Evolutionary conservation across 2,797 vertebrate genomes (phyloP).

Genomic region (Onychomys leucogaster): DNA sequence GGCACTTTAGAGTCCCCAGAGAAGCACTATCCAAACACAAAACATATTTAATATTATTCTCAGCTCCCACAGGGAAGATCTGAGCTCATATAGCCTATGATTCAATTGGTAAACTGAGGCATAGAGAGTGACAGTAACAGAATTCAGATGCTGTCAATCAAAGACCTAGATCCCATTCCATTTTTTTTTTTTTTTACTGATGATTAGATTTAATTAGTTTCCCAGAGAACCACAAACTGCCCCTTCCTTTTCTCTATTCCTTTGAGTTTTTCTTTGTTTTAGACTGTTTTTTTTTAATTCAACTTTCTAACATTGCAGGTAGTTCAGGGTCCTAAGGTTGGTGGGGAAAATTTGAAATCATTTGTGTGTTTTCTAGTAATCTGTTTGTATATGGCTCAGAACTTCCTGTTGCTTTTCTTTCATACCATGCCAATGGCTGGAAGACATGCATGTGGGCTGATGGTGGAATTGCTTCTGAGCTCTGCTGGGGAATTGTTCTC

Average conservation of each 20-base stretch:
- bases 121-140: not conserved
- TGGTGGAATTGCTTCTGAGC: constrained; percentile 17
- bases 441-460: not conserved
- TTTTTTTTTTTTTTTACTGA: not conserved
- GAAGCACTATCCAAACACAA: constrained; percentile 68
- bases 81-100: not conserved
- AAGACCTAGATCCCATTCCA: no score
- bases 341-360: constrained; percentile 1
- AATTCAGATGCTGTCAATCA: not conserved
- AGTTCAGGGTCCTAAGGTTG: constrained; percentile 4
- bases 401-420: constrained; percentile 58
- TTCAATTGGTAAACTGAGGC: constrained; percentile 69
- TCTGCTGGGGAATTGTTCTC: constrained; percentile 14
- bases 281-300: not conserved
- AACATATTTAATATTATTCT: constrained; percentile 67
- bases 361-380: constrained; percentile 25
- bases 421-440: constrained; percentile 9
- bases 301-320: constrained; percentile 42
- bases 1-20: constrained; percentile 71
- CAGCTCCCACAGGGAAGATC: constrained; percentile 28
- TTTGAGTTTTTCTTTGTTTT: constrained; percentile 43
- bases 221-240: constrained; percentile 16
- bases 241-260: not conserved
- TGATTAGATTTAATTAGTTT: not conserved
- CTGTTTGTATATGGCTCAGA: constrained; percentile 63